Percentiles rank a stretch among this genome's conserved stretches.
These are phyloP conservation scores for Gallinago nigripennis DNA, from an alignment of 2,797 vertebrate genomes.

Conservation along the genomic window DNA sequence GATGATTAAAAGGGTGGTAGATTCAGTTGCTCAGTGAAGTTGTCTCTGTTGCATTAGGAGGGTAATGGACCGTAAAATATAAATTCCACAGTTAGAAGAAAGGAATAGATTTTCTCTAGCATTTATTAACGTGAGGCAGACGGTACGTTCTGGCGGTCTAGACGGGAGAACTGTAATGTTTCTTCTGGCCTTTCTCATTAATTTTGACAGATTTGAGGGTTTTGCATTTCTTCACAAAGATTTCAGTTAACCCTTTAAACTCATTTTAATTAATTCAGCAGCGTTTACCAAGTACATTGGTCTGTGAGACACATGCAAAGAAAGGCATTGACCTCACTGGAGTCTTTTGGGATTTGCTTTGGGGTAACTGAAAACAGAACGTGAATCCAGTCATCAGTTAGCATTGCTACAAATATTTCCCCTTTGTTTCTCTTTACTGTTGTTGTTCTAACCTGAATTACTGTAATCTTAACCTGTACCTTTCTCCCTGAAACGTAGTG, in stretches of 20 bases:
- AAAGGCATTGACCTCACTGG: neutral
- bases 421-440: neutral
- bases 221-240: slow-evolving; percentile 53
- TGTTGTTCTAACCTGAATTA: slow-evolving; percentile 17
- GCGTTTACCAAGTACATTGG: neutral
- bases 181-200: slow-evolving; percentile 63
- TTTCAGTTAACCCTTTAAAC: slow-evolving; percentile 35
- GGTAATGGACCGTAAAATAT: neutral
- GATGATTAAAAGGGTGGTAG: neutral
- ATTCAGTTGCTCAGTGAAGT: neutral
- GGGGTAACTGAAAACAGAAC: neutral
- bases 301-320: neutral
- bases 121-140: neutral
- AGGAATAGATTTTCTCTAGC: neutral
- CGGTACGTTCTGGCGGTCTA: slow-evolving; percentile 34
- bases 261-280: slow-evolving; percentile 2
- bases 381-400: neutral
- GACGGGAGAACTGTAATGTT: slow-evolving; percentile 24
- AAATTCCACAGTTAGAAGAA: neutral
- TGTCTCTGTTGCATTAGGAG: neutral
- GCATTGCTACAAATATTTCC: neutral
- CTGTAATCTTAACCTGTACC: neutral
- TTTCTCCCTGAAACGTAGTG: neutral
- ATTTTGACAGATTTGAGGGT: slow-evolving; percentile 66
- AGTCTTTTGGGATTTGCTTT: neutral